Base-by-base conservation (phyloP, 2,888 invertebrate genomes). In the Sinopyrophorus schimmeli region DNA sequence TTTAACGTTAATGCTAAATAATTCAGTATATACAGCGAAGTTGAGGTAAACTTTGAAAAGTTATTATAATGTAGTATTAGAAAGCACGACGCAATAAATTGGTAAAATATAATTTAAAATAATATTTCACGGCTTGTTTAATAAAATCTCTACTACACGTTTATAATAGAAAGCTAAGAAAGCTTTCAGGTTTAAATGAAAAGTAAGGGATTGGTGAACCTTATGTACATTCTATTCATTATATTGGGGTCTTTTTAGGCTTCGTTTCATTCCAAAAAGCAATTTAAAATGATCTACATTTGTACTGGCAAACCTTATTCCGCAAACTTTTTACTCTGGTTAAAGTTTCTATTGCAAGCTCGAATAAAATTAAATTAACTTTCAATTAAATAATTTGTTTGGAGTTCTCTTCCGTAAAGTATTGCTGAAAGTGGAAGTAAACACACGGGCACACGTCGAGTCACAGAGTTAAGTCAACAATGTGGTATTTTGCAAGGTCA, bases 401-500 rank as follows among this genome's bases (percentile, higher is more conserved):
- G 15, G 1, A 15, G 21, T 7, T 12, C 11, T 20, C 34, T 34
- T 11, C 11, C 11, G 7, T 14, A 14, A 16, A 20, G 16, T n/a
- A n/a, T n/a, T n/a, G n/a, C n/a, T n/a, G 24, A 37, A 24, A 37
- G 5, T 10, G 34, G 18, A 28, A n/a, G 38, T 18, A 37, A 32
- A 46, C 31, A 15, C 17, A 35, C 34, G 28, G 24, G 35, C 27
- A 24, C 31, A 47, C 41, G 51, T 47, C 9, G 23, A 16, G 21
- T 16, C 32, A 46, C 37, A 35, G 17, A 26, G 38, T 44, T 38
- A 46, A 46, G 35, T 51, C 51, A 47, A 46, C 47, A 49, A 35
- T 34, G 41, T 35, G 51, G 35, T 31, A 31, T 46, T 47, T 47
- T 41, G 51, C 51, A 42, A 40, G 47, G 46, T 47, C 47, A 47